A percentile compares a stretch with the other conserved stretches of the same genome.
Evolutionary conservation across 2,113 vertebrate genomes (phyloP).

Genomic region (Petrocephalus microphthalmus): DNA sequence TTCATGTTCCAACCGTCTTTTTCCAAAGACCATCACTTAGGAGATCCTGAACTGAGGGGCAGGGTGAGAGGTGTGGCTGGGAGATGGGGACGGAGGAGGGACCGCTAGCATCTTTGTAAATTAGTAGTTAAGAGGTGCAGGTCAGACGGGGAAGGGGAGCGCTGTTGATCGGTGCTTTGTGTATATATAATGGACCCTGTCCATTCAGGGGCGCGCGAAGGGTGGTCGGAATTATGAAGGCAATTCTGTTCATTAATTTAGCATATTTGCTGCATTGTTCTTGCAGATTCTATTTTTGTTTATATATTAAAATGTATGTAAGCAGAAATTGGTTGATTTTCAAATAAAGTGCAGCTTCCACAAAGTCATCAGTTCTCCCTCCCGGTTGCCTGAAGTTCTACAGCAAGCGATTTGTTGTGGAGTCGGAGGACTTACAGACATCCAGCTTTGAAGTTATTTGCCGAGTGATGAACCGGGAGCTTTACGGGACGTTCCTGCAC

Average conservation of each 20-base stretch:
- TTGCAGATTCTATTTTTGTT: conserved; percentile 96
- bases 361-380: conserved; percentile 41
- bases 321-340: conserved; percentile 85
- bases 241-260: conserved; percentile 79
- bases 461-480: neutral
- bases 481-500: neutral
- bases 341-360: conserved; percentile 97
- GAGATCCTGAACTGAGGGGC: conserved; percentile 4
- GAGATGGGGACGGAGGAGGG: conserved; percentile 33
- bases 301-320: conserved; percentile 75
- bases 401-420: neutral
- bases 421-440: neutral
- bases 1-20: conserved; percentile 78
- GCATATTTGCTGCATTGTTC: conserved; percentile 87
- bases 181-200: conserved; percentile 72
- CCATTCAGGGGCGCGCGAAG: conserved; percentile 58
- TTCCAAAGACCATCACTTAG: conserved; percentile 47
- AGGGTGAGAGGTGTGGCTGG: conserved; percentile 10
- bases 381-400: neutral
- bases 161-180: conserved; percentile 91
- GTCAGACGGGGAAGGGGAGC: conserved; percentile 54
- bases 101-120: conserved; percentile 54
- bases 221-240: conserved; percentile 71
- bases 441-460: neutral
- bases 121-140: conserved; percentile 53